Conservation (phyloP, 92 coral and sea anemone genomes). For the Galaxea fascicularis region DNA sequence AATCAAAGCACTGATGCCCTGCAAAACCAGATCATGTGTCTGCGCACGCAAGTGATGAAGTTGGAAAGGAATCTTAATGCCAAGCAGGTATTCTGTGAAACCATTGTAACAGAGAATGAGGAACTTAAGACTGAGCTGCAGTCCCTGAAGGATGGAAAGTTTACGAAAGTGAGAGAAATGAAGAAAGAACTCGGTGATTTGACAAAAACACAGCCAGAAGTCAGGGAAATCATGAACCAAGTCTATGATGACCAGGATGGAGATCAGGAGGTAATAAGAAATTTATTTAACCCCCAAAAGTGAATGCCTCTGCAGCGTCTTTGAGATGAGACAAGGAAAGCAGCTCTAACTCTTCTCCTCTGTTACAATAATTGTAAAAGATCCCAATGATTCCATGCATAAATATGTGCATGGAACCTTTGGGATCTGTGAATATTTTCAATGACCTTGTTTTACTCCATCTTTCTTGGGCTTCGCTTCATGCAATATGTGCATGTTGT, state of each 20-base stretch:
- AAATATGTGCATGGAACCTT: too few species aligned
- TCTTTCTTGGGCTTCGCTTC: too few species aligned
- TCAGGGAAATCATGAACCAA: slow-evolving; percentile 59
- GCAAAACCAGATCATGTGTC: slow-evolving; percentile 69
- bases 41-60: slow-evolving; percentile 58
- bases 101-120: slow-evolving; percentile 79
- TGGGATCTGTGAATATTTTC: too few species aligned
- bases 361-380: too few species aligned
- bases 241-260: slow-evolving; percentile 73
- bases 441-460: too few species aligned
- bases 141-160: slow-evolving; percentile 62
- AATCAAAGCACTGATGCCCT: slow-evolving; percentile 53
- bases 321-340: too few species aligned
- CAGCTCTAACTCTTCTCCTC: too few species aligned
- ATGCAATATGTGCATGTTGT: too few species aligned
- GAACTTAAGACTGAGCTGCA: slow-evolving; percentile 66
- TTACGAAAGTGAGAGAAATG: slow-evolving; percentile 62
- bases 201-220: slow-evolving; percentile 61
- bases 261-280: slow-evolving; percentile 17
- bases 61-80: slow-evolving; percentile 77
- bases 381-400: too few species aligned
- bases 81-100: slow-evolving; percentile 88
- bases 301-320: too few species aligned
- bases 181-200: slow-evolving; percentile 66
- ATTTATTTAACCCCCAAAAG: too few species aligned